Conservation (phyloP, 2,797 vertebrate genomes). For the Eutrigla gurnardus region DNA sequence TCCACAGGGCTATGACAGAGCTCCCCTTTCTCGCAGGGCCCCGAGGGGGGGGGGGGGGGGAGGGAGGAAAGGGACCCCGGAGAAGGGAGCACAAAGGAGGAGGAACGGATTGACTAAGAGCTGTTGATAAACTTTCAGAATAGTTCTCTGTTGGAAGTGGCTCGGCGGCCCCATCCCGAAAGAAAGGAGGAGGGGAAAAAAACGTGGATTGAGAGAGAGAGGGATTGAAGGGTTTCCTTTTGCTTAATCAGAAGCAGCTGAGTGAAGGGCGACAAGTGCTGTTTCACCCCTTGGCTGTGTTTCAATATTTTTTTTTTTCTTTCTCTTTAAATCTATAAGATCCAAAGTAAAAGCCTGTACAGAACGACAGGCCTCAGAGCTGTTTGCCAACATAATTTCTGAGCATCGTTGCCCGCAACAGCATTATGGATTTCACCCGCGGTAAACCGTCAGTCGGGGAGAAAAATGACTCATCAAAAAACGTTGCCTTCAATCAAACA, state of each 20-base stretch:
- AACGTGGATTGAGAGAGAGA: constrained; percentile 43
- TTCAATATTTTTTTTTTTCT: constrained; percentile 41
- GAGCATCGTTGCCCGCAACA: background rate
- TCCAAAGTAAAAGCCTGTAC: constrained; percentile 13
- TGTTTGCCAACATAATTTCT: constrained; percentile 14
- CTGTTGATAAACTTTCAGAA: constrained; percentile 83
- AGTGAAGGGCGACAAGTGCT: constrained; percentile 67
- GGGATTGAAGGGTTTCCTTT: constrained; percentile 61
- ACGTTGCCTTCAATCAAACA: constrained; percentile 67
- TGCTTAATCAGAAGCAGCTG: constrained; percentile 75
- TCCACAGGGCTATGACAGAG: constrained; percentile 71
- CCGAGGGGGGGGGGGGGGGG: constrained; percentile 57
- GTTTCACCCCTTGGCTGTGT: constrained; percentile 59
- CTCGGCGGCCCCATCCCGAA: constrained; percentile 61
- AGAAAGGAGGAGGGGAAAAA: constrained; percentile 49
- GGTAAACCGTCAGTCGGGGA: constrained; percentile 21
- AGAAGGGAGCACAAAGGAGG: constrained; percentile 72
- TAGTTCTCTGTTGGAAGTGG: constrained; percentile 74
- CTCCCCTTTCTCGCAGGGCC: constrained; percentile 70
- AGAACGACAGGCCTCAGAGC: constrained; percentile 7
- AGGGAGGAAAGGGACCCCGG: constrained; percentile 47
- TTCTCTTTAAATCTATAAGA: constrained; percentile 15
- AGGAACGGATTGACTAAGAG: constrained; percentile 66
- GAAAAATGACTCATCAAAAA: constrained; percentile 71
- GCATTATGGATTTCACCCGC: constrained; percentile 1